Conservation (phyloP, 1,140 invertebrate species). For the Penaeus chinensis region DNA sequence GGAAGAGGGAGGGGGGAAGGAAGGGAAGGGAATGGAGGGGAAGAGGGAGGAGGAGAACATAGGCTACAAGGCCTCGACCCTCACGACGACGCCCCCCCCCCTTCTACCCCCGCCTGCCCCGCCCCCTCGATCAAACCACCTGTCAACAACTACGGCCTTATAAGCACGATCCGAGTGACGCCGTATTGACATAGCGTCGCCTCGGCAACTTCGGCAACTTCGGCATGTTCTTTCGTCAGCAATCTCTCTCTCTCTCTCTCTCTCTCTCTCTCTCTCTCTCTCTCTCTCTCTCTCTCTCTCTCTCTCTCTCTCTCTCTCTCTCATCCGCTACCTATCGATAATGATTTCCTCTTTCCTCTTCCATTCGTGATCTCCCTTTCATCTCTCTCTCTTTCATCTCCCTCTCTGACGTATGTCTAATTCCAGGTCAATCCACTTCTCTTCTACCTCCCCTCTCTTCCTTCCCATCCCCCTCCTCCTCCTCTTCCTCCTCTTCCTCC, state of each 20-base stretch:
- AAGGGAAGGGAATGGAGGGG: not conserved
- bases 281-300: not conserved
- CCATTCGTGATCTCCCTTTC: not conserved
- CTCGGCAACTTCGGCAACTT: too few relatives aligned
- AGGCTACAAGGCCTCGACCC: not conserved
- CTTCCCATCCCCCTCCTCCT: not conserved
- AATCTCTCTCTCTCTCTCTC: too few relatives aligned
- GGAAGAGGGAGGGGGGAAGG: not conserved
- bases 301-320: slow-evolving; percentile 4
- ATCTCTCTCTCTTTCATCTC: slow-evolving; percentile 3
- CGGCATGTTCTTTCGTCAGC: too few relatives aligned
- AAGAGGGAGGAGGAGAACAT: not conserved
- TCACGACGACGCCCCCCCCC: not conserved
- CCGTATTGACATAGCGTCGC: too few relatives aligned
- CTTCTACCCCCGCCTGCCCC: not conserved
- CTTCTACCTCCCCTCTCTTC: slow-evolving; percentile 1
- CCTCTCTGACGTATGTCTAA: not conserved
- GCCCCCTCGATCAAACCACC: not conserved
- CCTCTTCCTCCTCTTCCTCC: not conserved
- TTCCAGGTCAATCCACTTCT: not conserved
- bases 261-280: too few relatives aligned
- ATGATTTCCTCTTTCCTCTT: slow-evolving; percentile 1
- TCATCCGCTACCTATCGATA: too few relatives aligned
- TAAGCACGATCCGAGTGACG: too few relatives aligned
- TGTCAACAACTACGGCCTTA: too few relatives aligned